These are phyloP conservation scores for Phrixothrix hirtus DNA, from an alignment of 2,888 invertebrate genomes.

Conservation along the genomic window DNA sequence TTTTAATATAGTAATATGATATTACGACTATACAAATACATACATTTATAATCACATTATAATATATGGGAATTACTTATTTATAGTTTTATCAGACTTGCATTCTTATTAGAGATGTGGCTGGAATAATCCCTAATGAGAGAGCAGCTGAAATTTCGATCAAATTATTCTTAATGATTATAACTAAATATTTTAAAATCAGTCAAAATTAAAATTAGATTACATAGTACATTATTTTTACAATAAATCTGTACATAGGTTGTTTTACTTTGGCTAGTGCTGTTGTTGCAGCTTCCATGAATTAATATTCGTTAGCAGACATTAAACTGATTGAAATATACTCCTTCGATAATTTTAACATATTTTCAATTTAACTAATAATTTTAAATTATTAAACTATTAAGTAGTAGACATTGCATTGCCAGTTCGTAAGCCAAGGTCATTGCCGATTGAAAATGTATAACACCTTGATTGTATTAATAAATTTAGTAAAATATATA, in stretches of 20 bases:
- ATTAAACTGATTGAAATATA: no score
- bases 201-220: no score
- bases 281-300: conserved; percentile 26
- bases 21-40: conserved; percentile 49
- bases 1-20: conserved; percentile 22
- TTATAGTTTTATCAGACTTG: conserved; percentile 44
- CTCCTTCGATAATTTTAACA: no score
- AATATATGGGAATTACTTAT: conserved; percentile 32
- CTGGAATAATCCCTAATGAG: conserved; percentile 74
- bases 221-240: no score
- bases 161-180: conserved; percentile 8
- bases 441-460: conserved; percentile 6
- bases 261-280: conserved; percentile 10
- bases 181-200: no score
- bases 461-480: no score
- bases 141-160: conserved; percentile 56
- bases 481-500: no score
- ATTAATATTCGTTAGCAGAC: no score
- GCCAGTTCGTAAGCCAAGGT: conserved; percentile 24
- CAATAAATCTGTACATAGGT: conserved; percentile 23
- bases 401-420: conserved; percentile 10
- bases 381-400: conserved; percentile 1
- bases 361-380: no score
- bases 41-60: conserved; percentile 52
- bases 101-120: conserved; percentile 71